phyloP scores from a whole-genome alignment of 2,797 vertebrate species.

The Notoglanidium macrostoma region DNA sequence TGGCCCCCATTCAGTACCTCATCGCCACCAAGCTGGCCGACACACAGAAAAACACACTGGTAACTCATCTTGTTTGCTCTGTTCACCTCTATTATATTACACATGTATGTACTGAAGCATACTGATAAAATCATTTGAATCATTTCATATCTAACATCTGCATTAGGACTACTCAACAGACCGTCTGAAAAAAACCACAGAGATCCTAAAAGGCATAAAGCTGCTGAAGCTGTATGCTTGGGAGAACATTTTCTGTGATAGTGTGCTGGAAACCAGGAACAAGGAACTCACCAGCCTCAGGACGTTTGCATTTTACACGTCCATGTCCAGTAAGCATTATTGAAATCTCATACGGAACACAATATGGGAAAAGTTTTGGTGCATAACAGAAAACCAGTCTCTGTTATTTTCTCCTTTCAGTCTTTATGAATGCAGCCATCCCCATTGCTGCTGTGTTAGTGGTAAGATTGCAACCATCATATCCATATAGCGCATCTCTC shows the following conservation, averaged over 20 bases:
- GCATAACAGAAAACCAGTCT: neutral
- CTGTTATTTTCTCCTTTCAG: conserved; percentile 68
- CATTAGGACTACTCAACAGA: conserved; percentile 95
- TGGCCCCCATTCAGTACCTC: conserved; percentile 94
- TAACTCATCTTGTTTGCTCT: conserved; percentile 66
- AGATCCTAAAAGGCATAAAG: conserved; percentile 97
- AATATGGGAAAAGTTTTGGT: neutral
- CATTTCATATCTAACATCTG: neutral
- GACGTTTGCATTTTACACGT: conserved; percentile 94
- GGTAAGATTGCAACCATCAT: conserved; percentile 74
- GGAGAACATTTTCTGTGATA: conserved; percentile 95
- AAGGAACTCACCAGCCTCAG: conserved; percentile 93
- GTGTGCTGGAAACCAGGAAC: conserved; percentile 88
- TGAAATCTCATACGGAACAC: neutral
- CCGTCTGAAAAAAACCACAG: conserved; percentile 93
- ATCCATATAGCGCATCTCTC: neutral
- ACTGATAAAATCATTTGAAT: neutral
- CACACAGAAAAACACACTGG: conserved; percentile 93
- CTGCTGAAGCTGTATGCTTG: conserved; percentile 95
- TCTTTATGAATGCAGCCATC: conserved; percentile 97
- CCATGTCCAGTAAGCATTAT: conserved; percentile 88
- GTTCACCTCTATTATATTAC: neutral
- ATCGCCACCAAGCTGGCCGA: conserved; percentile 96
- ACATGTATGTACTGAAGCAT: neutral
- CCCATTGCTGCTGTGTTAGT: conserved; percentile 94